Evolutionary conservation across 1,140 invertebrate genomes (phyloP).

Genomic region (Drosophila seguyi): DNA sequence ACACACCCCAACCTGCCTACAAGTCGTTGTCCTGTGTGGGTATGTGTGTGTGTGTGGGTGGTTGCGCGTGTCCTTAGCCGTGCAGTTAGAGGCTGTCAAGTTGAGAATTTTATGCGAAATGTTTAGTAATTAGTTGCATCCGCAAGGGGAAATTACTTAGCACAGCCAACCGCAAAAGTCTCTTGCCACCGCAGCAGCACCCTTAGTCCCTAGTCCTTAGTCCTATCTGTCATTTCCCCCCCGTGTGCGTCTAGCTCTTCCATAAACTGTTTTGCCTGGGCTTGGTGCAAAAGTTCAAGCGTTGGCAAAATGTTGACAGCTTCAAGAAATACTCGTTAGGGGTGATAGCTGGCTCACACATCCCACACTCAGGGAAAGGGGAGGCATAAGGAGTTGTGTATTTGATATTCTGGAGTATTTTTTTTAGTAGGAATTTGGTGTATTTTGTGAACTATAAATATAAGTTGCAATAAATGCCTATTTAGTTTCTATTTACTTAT

Average conservation of each 20-base stretch:
- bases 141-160: constrained; percentile 81
- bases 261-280: constrained; percentile 23
- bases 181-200: background rate
- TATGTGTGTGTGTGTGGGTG: constrained; percentile 9
- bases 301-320: constrained; percentile 70
- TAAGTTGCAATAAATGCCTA: background rate
- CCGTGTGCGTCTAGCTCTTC: background rate
- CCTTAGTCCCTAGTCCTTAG: constrained; percentile 1
- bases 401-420: background rate
- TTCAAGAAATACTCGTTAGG: constrained; percentile 58
- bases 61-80: constrained; percentile 48
- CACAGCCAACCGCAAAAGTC: constrained; percentile 56
- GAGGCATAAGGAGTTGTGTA: background rate
- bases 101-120: constrained; percentile 83
- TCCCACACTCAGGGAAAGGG: background rate
- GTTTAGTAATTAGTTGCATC: constrained; percentile 84
- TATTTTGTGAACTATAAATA: background rate
- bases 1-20: background rate
- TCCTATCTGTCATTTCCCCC: constrained; percentile 26
- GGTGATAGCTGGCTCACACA: constrained; percentile 31
- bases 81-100: constrained; percentile 79
- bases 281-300: constrained; percentile 56
- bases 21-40: constrained; percentile 42
- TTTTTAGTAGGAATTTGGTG: too few relatives aligned
- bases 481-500: background rate